Evolutionary conservation across 2,888 invertebrate genomes (phyloP).

Genomic region (Lochmaea capreae): DNA sequence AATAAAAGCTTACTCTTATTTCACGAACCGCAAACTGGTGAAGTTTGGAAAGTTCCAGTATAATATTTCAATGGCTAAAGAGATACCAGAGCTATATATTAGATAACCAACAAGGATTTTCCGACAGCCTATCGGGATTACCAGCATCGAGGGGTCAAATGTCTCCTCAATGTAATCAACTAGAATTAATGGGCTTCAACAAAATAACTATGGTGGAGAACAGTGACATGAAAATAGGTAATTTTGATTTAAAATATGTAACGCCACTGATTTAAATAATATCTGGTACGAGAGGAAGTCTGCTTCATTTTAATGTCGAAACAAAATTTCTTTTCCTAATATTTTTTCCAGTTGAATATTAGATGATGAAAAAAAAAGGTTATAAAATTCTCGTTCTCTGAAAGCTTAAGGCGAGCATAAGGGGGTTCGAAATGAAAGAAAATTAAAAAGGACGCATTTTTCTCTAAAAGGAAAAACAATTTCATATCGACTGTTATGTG

Average conservation of each 20-base stretch:
- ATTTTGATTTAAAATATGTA: no score
- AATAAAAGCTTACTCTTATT: background rate
- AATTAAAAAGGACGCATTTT: background rate
- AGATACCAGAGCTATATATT: constrained; percentile 4
- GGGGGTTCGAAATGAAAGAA: background rate
- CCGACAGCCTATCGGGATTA: constrained; percentile 7
- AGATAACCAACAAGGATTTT: constrained; percentile 1
- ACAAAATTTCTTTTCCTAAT: no score
- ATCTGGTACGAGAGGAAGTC: background rate
- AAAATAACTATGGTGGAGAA: constrained; percentile 37
- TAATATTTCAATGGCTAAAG: background rate
- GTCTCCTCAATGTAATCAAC: constrained; percentile 43
- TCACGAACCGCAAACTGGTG: background rate
- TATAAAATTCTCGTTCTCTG: background rate
- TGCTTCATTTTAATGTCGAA: no score
- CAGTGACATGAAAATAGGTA: background rate
- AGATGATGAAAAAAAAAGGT: background rate
- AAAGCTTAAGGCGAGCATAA: background rate
- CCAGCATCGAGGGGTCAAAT: background rate
- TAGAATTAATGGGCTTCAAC: constrained; percentile 47
- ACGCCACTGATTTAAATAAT: background rate
- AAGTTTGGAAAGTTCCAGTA: background rate
- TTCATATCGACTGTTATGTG: background rate
- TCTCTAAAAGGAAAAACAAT: background rate
- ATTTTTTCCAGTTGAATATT: background rate